Evolutionary conservation across 2,797 vertebrate genomes (phyloP), one percentile per base, ranked within the genome.

Genomic region (Discoglossus pictus): DNA sequence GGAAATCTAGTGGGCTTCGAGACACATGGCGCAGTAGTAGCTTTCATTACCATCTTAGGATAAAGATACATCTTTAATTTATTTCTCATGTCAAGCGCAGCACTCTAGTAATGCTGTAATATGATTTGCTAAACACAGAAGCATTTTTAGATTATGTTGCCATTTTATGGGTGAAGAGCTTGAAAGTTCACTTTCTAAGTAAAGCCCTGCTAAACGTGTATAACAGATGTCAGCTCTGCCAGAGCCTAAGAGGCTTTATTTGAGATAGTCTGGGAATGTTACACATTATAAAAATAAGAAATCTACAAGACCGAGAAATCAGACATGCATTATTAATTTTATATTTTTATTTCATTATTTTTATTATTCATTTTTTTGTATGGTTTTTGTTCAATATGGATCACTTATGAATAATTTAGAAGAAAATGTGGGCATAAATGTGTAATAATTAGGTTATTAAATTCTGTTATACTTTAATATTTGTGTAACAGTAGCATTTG

Each of bases 181-280:
- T 34, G 24, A 51, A 51, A 51, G n/a, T 51, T 7, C 48, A 31
- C 25, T 51, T 31, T 31, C 13, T 25, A 51, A 51, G 25, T 34
- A 51, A 51, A 51, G 46, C 24, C 48, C 23, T 51, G 25, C 48
- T 51, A 51, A 34, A 51, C 48, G 27, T 51, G 48, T 51, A 51
- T 15, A 51, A 51, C 48, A 31, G 48, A 31, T 51, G 48, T 51
- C 48, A 15, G 24, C 15, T 6, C 24, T 31, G n/a, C 15, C 48
- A 16, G 25, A n/a, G 8, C 25, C 48, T 17, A 51, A 51, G 48
- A 51, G n/a, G 48, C 25, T 51, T 51, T 51, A 51, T 51, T 51
- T 51, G 15, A 24, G 23, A 25, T 25, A 21, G 31, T 43, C 27
- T 31, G 4, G 8, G 8, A 31, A 31, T 31, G 8, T 31, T 31